These are phyloP conservation scores for Enteromius argenteus DNA, from an alignment of 2,797 vertebrate genomes.

Conservation along the genomic window DNA sequence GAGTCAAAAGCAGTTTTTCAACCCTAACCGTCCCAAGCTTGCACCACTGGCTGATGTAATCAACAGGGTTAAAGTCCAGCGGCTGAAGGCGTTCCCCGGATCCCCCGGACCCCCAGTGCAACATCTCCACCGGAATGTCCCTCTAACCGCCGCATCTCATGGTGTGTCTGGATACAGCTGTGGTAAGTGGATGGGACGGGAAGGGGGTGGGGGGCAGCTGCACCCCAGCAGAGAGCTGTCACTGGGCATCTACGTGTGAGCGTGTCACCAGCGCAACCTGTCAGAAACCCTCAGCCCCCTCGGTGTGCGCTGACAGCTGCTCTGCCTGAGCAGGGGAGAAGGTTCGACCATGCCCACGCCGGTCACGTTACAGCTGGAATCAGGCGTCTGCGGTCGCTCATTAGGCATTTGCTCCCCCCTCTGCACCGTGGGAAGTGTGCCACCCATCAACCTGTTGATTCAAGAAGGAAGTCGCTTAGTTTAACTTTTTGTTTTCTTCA, in stretches of 20 bases:
- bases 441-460: constrained; percentile 22
- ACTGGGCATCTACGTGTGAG: constrained; percentile 75
- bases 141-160: constrained; percentile 54
- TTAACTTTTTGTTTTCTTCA: constrained; percentile 1
- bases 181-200: constrained; percentile 48
- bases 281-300: constrained; percentile 75
- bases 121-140: constrained; percentile 53
- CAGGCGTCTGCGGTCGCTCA: constrained; percentile 30
- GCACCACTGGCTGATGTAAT: constrained; percentile 44
- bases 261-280: constrained; percentile 68
- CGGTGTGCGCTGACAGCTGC: constrained; percentile 48
- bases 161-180: constrained; percentile 71
- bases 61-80: constrained; percentile 17
- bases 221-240: constrained; percentile 79
- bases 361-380: constrained; percentile 46
- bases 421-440: not conserved
- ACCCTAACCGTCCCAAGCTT: constrained; percentile 26
- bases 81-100: not conserved
- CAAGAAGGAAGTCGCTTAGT: not conserved
- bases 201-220: constrained; percentile 71
- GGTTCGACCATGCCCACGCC: not conserved
- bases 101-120: not conserved
- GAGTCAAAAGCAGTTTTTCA: not conserved
- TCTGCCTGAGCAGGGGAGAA: constrained; percentile 20
- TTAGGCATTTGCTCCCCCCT: constrained; percentile 18